phyloP scores from a whole-genome alignment of 30 jellyfish, hydroid and myxozoan species.

The Pseudorhiza aurosa region DNA sequence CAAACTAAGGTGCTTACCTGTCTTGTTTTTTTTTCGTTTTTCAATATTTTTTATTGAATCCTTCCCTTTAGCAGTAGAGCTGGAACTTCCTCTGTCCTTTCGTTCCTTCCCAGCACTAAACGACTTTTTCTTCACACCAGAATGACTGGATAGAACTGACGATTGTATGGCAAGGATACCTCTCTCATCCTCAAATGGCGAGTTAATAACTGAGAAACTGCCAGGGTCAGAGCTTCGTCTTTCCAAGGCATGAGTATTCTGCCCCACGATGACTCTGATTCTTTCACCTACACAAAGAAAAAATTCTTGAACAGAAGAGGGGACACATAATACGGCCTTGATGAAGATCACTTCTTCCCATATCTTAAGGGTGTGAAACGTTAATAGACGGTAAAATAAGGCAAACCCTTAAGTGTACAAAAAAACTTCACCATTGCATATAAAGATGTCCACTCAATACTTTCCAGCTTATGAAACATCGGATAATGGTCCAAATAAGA shows the following conservation, averaged over 20 bases:
- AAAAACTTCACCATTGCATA: no score
- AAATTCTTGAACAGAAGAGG: no score
- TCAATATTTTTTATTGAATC: not conserved
- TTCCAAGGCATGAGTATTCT: not conserved
- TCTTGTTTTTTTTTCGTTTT: not conserved
- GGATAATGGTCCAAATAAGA: no score
- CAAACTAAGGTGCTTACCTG: not conserved
- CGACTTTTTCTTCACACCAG: not conserved
- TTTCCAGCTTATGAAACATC: no score
- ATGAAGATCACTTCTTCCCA: no score
- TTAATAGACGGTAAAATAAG: no score
- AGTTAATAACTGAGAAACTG: not conserved
- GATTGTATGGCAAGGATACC: constrained; percentile 22
- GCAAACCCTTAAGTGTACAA: no score
- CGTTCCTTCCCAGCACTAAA: not conserved
- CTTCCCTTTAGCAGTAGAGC: not conserved
- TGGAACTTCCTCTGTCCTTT: not conserved
- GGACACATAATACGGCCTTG: no score
- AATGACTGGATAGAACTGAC: constrained; percentile 8
- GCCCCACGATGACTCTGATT: not conserved
- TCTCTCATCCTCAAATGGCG: constrained; percentile 17
- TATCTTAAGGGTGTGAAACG: no score
- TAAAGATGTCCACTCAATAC: no score
- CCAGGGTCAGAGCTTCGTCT: constrained; percentile 45
- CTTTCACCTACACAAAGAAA: not conserved